Conservation (phyloP, 2,888 invertebrate genomes). For the Drosophila borealis region DNA sequence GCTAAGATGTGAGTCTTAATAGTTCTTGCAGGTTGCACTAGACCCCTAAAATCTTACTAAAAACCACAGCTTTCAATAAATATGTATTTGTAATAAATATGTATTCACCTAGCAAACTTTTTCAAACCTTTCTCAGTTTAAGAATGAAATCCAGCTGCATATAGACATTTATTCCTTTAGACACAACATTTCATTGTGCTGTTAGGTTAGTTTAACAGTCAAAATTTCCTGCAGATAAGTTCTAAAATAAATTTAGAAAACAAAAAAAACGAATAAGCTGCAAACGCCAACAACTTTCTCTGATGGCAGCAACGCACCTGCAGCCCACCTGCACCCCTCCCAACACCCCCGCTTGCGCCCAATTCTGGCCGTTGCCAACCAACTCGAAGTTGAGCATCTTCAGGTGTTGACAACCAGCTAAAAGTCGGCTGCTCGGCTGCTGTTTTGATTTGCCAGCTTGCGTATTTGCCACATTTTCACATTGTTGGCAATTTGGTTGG, state of each 20-base stretch:
- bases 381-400: slow-evolving; percentile 3
- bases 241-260: not conserved
- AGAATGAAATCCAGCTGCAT: too few relatives aligned
- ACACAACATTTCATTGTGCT: too few relatives aligned
- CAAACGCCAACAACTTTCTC: slow-evolving; percentile 8
- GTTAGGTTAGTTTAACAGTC: too few relatives aligned
- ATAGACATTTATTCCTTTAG: too few relatives aligned
- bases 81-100: too few relatives aligned
- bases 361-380: not conserved
- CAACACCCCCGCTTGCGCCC: not conserved
- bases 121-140: too few relatives aligned
- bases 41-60: too few relatives aligned
- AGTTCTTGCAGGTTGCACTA: too few relatives aligned
- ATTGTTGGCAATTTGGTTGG: slow-evolving; percentile 44
- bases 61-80: too few relatives aligned
- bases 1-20: too few relatives aligned
- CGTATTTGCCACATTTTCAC: slow-evolving; percentile 63
- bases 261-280: slow-evolving; percentile 1
- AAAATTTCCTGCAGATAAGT: not conserved
- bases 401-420: slow-evolving; percentile 23
- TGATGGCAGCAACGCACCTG: not conserved
- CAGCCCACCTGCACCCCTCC: not conserved
- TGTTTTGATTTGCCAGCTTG: slow-evolving; percentile 61
- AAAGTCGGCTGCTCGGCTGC: slow-evolving; percentile 33
- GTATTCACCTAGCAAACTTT: too few relatives aligned